Evolutionary conservation across 2,888 invertebrate genomes (phyloP).

Genomic region (Mesorhabditis belari): DNA sequence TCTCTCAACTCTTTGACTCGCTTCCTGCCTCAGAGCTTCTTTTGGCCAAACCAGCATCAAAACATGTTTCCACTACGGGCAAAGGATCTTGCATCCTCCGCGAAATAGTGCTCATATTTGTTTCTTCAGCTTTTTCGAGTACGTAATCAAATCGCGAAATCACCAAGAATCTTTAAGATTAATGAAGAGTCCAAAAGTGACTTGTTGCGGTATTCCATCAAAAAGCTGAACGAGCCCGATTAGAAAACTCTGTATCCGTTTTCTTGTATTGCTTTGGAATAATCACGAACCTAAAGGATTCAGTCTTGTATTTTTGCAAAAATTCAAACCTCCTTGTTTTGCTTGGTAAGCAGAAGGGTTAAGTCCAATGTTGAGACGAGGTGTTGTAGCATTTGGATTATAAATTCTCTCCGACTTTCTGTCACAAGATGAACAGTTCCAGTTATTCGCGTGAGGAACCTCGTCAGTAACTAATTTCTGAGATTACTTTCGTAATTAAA

Average conservation of each 20-base stretch:
- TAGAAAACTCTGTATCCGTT: slow-evolving; percentile 36
- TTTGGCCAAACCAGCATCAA: slow-evolving; percentile 61
- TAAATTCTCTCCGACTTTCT: slow-evolving; percentile 24
- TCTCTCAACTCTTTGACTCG: slow-evolving; percentile 55
- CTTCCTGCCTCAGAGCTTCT: slow-evolving; percentile 10
- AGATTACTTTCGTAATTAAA: not conserved
- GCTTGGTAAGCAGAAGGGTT: slow-evolving; percentile 82
- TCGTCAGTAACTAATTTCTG: slow-evolving; percentile 54
- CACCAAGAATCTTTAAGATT: slow-evolving; percentile 26
- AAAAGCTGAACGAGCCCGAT: slow-evolving; percentile 59
- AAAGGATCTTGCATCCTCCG: slow-evolving; percentile 60
- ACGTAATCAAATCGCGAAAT: slow-evolving; percentile 71
- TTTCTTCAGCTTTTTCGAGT: slow-evolving; percentile 56
- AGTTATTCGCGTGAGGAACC: slow-evolving; percentile 76
- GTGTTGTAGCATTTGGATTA: slow-evolving; percentile 30
- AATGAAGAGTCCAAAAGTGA: slow-evolving; percentile 16
- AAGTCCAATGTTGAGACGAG: slow-evolving; percentile 71
- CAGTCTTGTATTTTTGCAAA: not conserved
- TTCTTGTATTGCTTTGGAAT: slow-evolving; percentile 66
- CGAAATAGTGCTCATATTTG: slow-evolving; percentile 65
- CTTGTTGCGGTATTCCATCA: slow-evolving; percentile 64
- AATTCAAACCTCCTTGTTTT: slow-evolving; percentile 65
- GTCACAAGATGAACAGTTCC: slow-evolving; percentile 70
- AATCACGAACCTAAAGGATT: slow-evolving; percentile 63
- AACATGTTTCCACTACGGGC: not conserved